Evolutionary conservation across 2,888 invertebrate genomes (phyloP), one percentile per base, ranked within the genome.

Genomic region (Parnassius smintheus): DNA sequence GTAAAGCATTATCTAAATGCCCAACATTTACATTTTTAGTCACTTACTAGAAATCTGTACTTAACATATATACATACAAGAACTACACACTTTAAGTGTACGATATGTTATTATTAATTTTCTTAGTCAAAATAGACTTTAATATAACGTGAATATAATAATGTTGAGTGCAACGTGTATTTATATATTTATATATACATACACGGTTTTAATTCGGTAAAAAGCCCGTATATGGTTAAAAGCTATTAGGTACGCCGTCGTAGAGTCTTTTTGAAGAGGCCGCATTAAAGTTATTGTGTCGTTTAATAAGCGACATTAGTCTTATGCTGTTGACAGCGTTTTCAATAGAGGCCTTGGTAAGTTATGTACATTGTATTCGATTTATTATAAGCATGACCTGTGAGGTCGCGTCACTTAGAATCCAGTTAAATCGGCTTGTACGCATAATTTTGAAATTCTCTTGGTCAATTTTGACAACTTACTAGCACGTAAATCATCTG

Each of bases 361-460:
- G 81, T 81, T 80, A 80, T 76, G 75, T 68, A 75, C 73, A 78
- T 77, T 78, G 77, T 79, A 70, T 70, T 73, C 75, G 72, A 56
- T 61, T 65, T 54, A 59, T 75, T 77, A 75, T 79, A 75, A 75
- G 75, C 72, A 75, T 77, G 78, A 82, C 75, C 77, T 77, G 75
- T 52, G 7, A 66, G 71, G 70, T 68, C 68, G 66, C 54, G 64
- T 56, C 66, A 69, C 67, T 65, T 25, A 59, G 65, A 66, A 66
- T 67, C 62, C 65, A 64, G 62, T 59, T 56, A 35, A 7, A 0
- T 35, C 35, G 7, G 35, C 35, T 35, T 4, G 35, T 35, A 35
- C 35, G 35, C 35, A 35, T 35, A 35, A 35, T 35, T 35, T 35
- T 35, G 35, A 35, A 7, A 7, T 35, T 7, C 35, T 35, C 35